A percentile compares a stretch with the other conserved stretches of the same genome.
These are phyloP conservation scores for Epinephelus awoara DNA, from an alignment of 2,797 vertebrate species.

Conservation along the genomic window DNA sequence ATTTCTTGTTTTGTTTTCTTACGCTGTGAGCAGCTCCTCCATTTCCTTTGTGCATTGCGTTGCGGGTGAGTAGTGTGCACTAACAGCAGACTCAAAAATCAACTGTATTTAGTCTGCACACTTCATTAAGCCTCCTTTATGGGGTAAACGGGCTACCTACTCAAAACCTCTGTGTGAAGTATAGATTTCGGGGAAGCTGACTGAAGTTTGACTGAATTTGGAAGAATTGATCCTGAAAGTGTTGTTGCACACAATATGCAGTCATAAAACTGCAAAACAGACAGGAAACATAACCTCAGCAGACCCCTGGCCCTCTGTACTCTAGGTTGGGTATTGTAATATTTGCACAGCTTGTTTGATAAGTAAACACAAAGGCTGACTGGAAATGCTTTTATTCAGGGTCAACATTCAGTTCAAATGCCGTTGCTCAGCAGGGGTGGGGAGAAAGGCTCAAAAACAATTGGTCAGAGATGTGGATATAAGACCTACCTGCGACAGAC, in stretches of 20 bases:
- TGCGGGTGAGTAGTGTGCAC: too few species aligned
- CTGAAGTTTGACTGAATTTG: not conserved
- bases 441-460: not conserved
- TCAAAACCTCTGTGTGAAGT: not conserved
- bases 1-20: too few species aligned
- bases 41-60: too few species aligned
- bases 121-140: too few species aligned
- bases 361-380: not conserved
- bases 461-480: constrained; percentile 35
- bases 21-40: too few species aligned
- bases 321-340: too few species aligned
- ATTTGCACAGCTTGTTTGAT: constrained; percentile 14
- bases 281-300: not conserved
- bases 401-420: not conserved
- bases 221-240: not conserved
- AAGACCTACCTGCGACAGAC: constrained; percentile 8
- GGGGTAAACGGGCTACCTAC: too few species aligned
- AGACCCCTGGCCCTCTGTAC: not conserved
- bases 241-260: not conserved
- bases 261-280: not conserved
- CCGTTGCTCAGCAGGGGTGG: not conserved
- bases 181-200: not conserved
- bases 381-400: not conserved
- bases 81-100: too few species aligned
- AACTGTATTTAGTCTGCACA: too few species aligned